Evolutionary conservation across 2,113 vertebrate genomes (phyloP), one percentile per base, ranked within the genome.

Genomic region (Ammospiza caudacuta): DNA sequence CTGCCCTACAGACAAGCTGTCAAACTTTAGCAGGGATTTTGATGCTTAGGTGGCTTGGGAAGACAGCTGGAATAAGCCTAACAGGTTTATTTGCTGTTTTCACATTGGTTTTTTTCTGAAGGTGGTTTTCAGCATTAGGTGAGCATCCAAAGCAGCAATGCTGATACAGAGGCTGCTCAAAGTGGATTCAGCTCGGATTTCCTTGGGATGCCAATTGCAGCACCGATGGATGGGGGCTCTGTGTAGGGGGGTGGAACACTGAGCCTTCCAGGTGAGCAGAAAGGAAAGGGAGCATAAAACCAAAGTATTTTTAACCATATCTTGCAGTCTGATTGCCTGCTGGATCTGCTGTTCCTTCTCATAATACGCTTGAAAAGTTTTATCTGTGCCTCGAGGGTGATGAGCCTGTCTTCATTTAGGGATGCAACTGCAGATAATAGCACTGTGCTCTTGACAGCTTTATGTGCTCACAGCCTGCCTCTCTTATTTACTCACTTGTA

Each of bases 361-460:
- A 94, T 98, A 97, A 97, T 97, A 97, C 94, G 95, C 97, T 98
- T 97, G 95, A 93, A 95, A 97, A 97, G 92, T 96, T 98, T 98
- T 97, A 97, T 98, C 97, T 96, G 83, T 86, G 96, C 97, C 95
- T 97, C 9, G 92, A 95, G 96, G 94, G 90, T 43, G 89, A 92
- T 95, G 92, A 98, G 96, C 73, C 86, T 96, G 93, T 84, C 92
- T 96, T 97, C 95, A 94, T 96, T 98, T 98, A 93, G 94, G 96
- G 94, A 97, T 97, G 96, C 93, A 78, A 97, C 94, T 91, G 93
- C 92, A 91, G 92, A 94, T 96, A 95, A 95, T 95, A 88, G 79
- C 44, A 9, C 28, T 2, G 13, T 11, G 80, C 83, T 91, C 8
- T 87, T 97, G 97, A 97, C 93, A 97, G 89, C 92, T 96, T 92